Evolutionary conservation across 2,888 invertebrate genomes (phyloP), one percentile per base, ranked within the genome.

Genomic region (Salpingus planirostris): DNA sequence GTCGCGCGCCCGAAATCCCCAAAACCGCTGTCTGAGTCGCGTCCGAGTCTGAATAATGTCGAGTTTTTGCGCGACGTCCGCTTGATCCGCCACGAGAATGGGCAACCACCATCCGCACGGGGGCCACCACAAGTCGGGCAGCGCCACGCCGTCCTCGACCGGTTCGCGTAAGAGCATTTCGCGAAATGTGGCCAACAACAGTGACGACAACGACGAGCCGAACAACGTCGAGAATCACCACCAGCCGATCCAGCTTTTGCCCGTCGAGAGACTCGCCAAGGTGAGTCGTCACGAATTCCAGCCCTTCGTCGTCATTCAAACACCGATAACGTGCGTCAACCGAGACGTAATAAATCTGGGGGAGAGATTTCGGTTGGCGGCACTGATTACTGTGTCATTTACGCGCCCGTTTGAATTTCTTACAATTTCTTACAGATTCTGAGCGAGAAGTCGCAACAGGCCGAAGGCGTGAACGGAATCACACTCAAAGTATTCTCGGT

Each of bases 241-340:
- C n/a, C n/a, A n/a, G 38, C 70, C 73, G 14, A 69, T 68, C 24
- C 78, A 78, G 31, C 69, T 85, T 58, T 68, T 80, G 44, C 82
- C 86, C 8, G 70, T 85, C 29, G 85, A 85, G 57, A 83, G 79
- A 64, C 68, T 86, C 28, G 76, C 79, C 40, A 83, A 85, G 73
- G 81, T 81, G 60, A 61, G 57, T 45, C 42, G 37, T 32, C n/a
- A n/a, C n/a, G n/a, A n/a, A n/a, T n/a, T n/a, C n/a, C n/a, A n/a
- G n/a, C 38, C 29, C 12, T 27, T 38, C 38, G 40, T 36, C 39
- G 23, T 25, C 24, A 30, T 30, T 32, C 23, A 13, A 38, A 36
- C 21, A 27, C 7, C 15, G 12, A 15, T 28, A 24, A 13, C 11
- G 24, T 22, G 24, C 28, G 34, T 33, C 25, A 13, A 24, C 18